Base-by-base conservation (phyloP, 2,888 invertebrate genomes). In the Oxytorus armatus region DNA sequence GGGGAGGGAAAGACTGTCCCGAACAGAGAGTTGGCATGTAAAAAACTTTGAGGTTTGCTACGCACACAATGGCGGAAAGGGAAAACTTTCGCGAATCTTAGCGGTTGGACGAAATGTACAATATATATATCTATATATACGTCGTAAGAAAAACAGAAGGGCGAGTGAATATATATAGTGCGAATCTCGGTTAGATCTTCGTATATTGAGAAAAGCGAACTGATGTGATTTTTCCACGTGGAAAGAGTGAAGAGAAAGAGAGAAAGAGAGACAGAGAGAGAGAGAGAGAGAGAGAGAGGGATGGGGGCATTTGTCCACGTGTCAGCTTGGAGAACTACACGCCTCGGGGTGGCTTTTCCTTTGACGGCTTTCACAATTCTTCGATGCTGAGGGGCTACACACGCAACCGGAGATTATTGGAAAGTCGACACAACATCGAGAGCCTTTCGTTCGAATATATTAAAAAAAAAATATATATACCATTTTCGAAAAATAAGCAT, bases 311-410 rank as follows among this genome's bases (percentile, higher is more conserved):
- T 79, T 83, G 81, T 70, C 79, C 80, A 73, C 79, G 82, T 86
- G 87, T 84, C 86, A 85, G 82, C 84, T 85, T 83, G 74, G 61
- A 42, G 61, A 79, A 82, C 77, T 68, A 72, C 72, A 61, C 74
- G 80, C n/a, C n/a, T 55, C 10, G 44, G 57, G 68, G 70, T 82
- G 75, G 72, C 79, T 82, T 82, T 79, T 77, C 72, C 74, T 74
- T 75, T 78, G 57, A 79, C 70, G 77, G 53, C 77, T 73, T 81
- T 76, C 18, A 55, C 59, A 65, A 63, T 77, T 66, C 57, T 65
- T 42, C 42, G 25, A 18, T 70, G 39, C 42, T 8, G 53, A 33
- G 21, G 36, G 44, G 18, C 14, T 42, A 59, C 51, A 61, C 2
- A 61, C 66, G 63, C 49, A 65, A 49, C 75, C 36, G 8, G 57